These are phyloP conservation scores for Odontesthes bonariensis DNA, from an alignment of 2,113 vertebrate genomes.

Conservation along the genomic window DNA sequence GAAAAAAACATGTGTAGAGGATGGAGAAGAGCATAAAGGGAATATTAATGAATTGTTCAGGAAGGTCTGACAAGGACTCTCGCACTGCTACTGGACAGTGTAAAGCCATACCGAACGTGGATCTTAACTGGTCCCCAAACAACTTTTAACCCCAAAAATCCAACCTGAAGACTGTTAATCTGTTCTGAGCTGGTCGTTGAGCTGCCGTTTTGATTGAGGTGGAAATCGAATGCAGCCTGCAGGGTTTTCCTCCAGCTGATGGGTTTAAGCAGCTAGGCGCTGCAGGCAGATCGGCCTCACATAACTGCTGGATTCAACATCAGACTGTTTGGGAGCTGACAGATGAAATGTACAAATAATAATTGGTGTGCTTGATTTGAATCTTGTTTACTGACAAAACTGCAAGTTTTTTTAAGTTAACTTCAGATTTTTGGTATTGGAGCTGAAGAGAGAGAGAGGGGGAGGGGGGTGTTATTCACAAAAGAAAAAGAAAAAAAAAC, in stretches of 20 bases:
- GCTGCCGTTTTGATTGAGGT: neutral
- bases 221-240: no score
- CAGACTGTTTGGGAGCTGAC: no score
- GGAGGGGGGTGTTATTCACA: no score
- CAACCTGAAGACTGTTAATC: neutral
- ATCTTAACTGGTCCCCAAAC: conserved; percentile 47
- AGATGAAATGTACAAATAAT: no score
- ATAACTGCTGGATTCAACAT: no score
- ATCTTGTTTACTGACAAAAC: no score
- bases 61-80: neutral
- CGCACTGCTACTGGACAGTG: neutral
- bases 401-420: no score
- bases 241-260: neutral
- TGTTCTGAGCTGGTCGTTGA: neutral
- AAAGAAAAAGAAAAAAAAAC: no score
- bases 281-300: no score
- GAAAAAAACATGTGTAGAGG: neutral
- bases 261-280: conserved; percentile 3
- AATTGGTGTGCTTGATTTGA: no score
- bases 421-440: no score
- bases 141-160: neutral
- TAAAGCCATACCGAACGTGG: conserved; percentile 30
- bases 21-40: neutral
- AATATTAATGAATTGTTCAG: conserved; percentile 13
- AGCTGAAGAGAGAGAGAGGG: no score